A percentile compares a stretch with the other conserved stretches of the same genome.
Conservation (phyloP, 2,888 invertebrate species). For the Yponomeuta malinellus region DNA sequence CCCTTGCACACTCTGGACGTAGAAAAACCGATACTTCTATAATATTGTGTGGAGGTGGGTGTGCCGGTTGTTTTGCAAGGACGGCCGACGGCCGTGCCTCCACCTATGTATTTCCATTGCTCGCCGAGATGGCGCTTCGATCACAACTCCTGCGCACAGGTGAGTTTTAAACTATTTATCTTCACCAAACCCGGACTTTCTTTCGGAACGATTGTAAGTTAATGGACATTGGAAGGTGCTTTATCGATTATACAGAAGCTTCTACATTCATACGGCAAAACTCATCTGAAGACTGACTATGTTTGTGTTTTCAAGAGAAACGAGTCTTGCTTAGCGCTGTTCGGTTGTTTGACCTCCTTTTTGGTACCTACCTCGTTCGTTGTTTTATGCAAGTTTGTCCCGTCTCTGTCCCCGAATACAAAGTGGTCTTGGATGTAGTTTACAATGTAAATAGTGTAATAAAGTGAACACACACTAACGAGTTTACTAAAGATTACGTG, state of each 20-base stretch:
- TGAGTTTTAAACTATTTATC: conserved; percentile 29
- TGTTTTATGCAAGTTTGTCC: background rate
- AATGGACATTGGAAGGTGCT: too few relatives aligned
- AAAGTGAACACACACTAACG: background rate
- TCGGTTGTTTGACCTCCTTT: conserved; percentile 15
- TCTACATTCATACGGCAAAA: too few relatives aligned
- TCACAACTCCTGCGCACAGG: conserved; percentile 66
- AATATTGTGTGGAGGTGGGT: background rate
- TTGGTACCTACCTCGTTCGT: background rate
- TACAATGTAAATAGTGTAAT: background rate
- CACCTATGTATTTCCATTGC: conserved; percentile 36
- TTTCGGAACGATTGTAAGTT: background rate
- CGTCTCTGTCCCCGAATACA: background rate
- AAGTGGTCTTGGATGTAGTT: background rate
- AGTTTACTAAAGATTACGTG: too few relatives aligned
- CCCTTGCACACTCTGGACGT: too few relatives aligned
- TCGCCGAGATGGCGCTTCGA: conserved; percentile 58
- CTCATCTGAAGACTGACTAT: background rate
- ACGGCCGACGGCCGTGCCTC: conserved; percentile 37
- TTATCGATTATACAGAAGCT: too few relatives aligned
- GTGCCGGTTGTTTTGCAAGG: background rate
- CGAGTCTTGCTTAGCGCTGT: background rate
- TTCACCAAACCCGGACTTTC: background rate
- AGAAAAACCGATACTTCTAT: too few relatives aligned
- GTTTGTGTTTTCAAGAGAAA: background rate